Evolutionary conservation across 2,888 invertebrate species (phyloP).

Genomic region (Itoplectis maculator): DNA sequence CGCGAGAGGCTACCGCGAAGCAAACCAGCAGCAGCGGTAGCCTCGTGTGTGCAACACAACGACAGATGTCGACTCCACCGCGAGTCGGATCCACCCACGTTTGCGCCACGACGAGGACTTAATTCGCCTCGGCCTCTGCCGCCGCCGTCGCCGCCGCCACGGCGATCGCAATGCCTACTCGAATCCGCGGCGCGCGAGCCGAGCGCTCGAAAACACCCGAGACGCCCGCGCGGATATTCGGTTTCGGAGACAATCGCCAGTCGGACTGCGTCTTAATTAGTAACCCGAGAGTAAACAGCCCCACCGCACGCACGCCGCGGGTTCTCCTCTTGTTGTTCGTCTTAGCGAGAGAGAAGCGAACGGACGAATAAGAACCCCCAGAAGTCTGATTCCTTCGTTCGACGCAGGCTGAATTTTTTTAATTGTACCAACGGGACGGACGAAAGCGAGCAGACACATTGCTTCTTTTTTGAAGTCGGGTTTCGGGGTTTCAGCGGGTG

Average conservation of each 20-base stretch:
- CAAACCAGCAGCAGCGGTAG: constrained; percentile 48
- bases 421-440: constrained; percentile 32
- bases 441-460: not conserved
- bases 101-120: constrained; percentile 72
- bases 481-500: too few relatives aligned
- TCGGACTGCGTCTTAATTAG: constrained; percentile 83
- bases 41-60: constrained; percentile 11
- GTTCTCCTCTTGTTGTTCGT: constrained; percentile 60
- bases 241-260: constrained; percentile 80
- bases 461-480: too few relatives aligned
- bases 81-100: constrained; percentile 79
- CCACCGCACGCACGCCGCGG: constrained; percentile 42
- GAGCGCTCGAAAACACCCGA: constrained; percentile 70
- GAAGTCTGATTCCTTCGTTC: constrained; percentile 62
- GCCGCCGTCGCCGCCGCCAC: too few relatives aligned
- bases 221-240: constrained; percentile 76
- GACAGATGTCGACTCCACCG: constrained; percentile 64
- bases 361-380: constrained; percentile 64
- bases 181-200: too few relatives aligned
- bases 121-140: constrained; percentile 76
- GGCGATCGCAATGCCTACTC: constrained; percentile 71
- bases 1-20: constrained; percentile 37
- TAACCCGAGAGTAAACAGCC: constrained; percentile 72
- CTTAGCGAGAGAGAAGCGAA: constrained; percentile 16
- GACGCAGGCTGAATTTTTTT: constrained; percentile 63